Percentiles rank a stretch among this genome's conserved stretches.
Evolutionary conservation across 2,797 vertebrate species (phyloP).

Genomic region (Ibycter americanus): DNA sequence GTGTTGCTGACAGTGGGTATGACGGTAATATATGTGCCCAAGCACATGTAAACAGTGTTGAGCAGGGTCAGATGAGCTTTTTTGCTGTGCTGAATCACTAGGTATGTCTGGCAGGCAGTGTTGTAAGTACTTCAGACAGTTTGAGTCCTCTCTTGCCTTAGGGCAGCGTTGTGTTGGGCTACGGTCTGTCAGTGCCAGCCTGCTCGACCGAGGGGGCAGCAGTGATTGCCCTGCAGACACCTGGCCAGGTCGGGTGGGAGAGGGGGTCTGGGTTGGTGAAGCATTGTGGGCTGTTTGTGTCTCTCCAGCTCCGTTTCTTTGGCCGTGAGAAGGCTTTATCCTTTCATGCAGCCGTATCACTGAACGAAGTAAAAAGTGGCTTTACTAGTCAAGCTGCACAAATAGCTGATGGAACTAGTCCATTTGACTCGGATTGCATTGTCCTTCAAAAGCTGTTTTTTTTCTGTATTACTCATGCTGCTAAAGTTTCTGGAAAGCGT

Average conservation of each 20-base stretch:
- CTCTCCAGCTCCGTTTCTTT: not conserved
- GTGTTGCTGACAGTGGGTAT: not conserved
- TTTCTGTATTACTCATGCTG: not conserved
- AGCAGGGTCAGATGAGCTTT: not conserved
- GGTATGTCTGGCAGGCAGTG: not conserved
- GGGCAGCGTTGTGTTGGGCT: not conserved
- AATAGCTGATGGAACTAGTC: not conserved
- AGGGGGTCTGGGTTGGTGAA: not conserved
- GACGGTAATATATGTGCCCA: not conserved
- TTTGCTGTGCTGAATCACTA: not conserved
- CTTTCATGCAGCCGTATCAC: accelerated
- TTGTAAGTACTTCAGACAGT: not conserved
- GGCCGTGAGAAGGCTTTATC: not conserved
- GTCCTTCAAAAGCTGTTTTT: not conserved
- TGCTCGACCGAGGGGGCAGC: accelerated
- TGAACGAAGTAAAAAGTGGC: not conserved
- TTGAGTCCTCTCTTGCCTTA: not conserved
- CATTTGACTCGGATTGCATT: not conserved
- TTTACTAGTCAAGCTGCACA: not conserved
- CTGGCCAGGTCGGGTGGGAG: not conserved
- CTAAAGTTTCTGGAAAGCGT: not conserved
- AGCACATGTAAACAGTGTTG: not conserved
- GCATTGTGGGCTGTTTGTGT: accelerated
- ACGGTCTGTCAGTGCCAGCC: not conserved
- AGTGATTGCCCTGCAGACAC: not conserved